A percentile compares a stretch with the other conserved stretches of the same genome.
Evolutionary conservation across 1,140 invertebrate species (phyloP).

Genomic region (Marisa cornuarietis): DNA sequence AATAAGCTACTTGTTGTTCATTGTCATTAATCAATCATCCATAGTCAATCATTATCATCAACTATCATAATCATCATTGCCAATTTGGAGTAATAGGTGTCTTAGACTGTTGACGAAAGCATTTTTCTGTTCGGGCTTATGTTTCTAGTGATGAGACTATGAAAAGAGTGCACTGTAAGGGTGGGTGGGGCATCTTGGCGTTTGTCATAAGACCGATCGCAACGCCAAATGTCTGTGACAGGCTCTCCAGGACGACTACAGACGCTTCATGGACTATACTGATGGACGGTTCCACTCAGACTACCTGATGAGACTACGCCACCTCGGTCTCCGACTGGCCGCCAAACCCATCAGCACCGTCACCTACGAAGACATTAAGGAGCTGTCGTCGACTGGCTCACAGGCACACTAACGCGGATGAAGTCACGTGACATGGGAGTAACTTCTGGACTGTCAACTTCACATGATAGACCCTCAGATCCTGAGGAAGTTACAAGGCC

Average conservation of each 20-base stretch:
- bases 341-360: constrained; percentile 43
- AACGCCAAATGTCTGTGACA: background rate
- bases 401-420: constrained; percentile 1
- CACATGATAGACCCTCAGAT: background rate
- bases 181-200: too few species aligned
- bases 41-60: too few species aligned
- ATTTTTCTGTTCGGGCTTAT: too few species aligned
- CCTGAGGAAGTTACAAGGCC: too few species aligned
- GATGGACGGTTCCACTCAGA: constrained; percentile 61
- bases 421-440: background rate
- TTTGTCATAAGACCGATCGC: too few species aligned
- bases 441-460: background rate
- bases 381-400: background rate
- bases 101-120: too few species aligned
- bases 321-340: constrained; percentile 47
- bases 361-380: constrained; percentile 47
- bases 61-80: too few species aligned
- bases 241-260: constrained; percentile 60
- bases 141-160: too few species aligned
- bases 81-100: too few species aligned
- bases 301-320: constrained; percentile 56
- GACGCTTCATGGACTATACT: constrained; percentile 61
- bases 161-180: too few species aligned
- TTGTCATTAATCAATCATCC: too few species aligned
- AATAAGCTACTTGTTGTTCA: too few species aligned